Conservation (phyloP, 2,888 invertebrate genomes). For the Tipula vernalis region DNA sequence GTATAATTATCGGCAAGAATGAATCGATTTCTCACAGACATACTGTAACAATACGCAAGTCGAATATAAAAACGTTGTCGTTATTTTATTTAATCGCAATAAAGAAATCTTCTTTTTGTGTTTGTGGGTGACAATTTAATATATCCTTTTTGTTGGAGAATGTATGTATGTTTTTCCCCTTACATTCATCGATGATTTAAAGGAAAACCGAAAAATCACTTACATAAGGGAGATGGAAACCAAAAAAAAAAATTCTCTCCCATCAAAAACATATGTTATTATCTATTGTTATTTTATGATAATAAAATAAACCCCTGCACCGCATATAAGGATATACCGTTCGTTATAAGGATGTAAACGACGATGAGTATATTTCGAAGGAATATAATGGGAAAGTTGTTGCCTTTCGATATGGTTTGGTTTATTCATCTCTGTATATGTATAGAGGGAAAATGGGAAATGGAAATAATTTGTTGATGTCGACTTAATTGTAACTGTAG, state of each 20-base stretch:
- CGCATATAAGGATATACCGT: background rate
- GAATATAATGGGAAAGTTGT: background rate
- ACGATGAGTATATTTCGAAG: background rate
- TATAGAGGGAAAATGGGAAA: background rate
- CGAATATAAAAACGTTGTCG: background rate
- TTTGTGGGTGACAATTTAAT: background rate
- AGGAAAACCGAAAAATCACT: background rate
- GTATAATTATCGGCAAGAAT: background rate
- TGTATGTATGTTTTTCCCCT: background rate
- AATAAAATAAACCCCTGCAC: background rate
- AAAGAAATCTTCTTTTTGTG: background rate
- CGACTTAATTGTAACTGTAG: background rate
- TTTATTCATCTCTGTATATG: background rate
- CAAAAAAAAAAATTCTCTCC: background rate
- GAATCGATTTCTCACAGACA: background rate
- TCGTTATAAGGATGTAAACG: background rate
- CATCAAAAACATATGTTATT: background rate
- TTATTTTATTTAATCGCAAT: background rate
- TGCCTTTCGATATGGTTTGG: background rate
- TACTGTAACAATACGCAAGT: background rate
- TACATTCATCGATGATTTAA: background rate
- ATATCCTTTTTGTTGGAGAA: background rate
- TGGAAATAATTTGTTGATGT: background rate
- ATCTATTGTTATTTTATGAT: constrained; percentile 4
- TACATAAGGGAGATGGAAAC: background rate